Base-by-base conservation (phyloP, 2,888 invertebrate species). In the Ormyrus nitidulus region DNA sequence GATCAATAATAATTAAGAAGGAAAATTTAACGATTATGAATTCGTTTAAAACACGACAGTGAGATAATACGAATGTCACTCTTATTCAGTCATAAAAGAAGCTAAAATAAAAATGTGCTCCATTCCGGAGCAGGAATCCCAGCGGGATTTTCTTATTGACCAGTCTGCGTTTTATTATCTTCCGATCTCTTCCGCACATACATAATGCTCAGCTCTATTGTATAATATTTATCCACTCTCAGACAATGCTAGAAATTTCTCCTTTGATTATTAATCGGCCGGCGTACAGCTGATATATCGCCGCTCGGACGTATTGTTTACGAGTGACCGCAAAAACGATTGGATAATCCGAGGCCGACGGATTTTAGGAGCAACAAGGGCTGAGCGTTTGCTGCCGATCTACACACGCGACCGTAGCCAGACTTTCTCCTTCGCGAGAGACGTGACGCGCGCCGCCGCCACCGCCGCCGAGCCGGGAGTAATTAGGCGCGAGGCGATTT, bases 301-400 rank as follows among this genome's bases (percentile, higher is more conserved):
- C 34, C 49, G 51, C 62, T 62, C 19, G 51, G 19, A 71, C 34
- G 34, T 4, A 34, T 71, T 61, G 51, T 71, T 71, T 71, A 71
- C 70, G 70, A 61, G 61, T 61, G 51, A 44, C 54, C 58, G 53
- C 71, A 49, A 61, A 6, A 51, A 19, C 71, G 51, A 72, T 72
- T 72, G 61, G n/a, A 72, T 72, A 72, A 61, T 61, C 71, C 11
- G 5, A 48, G 51, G 69, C 48, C 69, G 46, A 53, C 51, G 56
- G 53, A 9, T 49, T 49, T 51, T 51, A 51, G 61, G 71, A 72
- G 58, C 58, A 10, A 10, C 71, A 72, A 72, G 71, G 61, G 71
- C 61, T 72, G 9, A 71, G 59, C 34, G 51, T 13, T 34, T 34
- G 34, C 34, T 19, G 2, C 46, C 66, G 10, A 53, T 34, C 8